A percentile compares a stretch with the other conserved stretches of the same genome.
Evolutionary conservation across 2,888 invertebrate species (phyloP).

Genomic region (Campopleginae sp.): DNA sequence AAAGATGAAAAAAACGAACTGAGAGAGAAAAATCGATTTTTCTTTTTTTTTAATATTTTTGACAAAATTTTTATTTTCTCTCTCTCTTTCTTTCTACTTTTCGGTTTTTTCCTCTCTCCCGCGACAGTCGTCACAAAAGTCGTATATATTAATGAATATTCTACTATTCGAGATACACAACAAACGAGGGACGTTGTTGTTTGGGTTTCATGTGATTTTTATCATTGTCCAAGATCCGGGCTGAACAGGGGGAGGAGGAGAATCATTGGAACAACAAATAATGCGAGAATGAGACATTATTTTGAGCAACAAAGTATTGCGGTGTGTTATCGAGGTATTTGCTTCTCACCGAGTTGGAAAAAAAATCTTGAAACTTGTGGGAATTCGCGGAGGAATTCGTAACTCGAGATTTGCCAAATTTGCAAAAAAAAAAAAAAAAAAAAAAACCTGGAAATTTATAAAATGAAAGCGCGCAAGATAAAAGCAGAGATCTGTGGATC

Average conservation of each 20-base stretch:
- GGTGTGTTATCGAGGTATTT: not conserved
- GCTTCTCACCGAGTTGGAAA: not conserved
- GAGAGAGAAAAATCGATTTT: slow-evolving; percentile 9
- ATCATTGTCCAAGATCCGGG: not conserved
- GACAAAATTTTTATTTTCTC: not conserved
- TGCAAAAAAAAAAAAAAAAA: too few relatives aligned
- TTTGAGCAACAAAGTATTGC: not conserved
- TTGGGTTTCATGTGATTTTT: not conserved
- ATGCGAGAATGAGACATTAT: not conserved
- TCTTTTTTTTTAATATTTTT: not conserved
- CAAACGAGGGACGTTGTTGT: slow-evolving; percentile 67
- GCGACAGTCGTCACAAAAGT: slow-evolving; percentile 70
- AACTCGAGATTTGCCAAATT: not conserved
- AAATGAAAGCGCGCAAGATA: too few relatives aligned
- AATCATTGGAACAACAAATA: not conserved
- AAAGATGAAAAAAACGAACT: slow-evolving; percentile 29
- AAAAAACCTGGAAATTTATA: too few relatives aligned
- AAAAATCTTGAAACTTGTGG: not conserved
- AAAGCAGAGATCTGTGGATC: not conserved
- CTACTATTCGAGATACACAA: slow-evolving; percentile 80
- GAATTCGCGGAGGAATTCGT: slow-evolving; percentile 18
- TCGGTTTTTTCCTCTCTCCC: not conserved
- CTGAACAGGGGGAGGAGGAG: too few relatives aligned
- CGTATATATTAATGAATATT: slow-evolving; percentile 81
- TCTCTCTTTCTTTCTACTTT: not conserved